Conservation (phyloP, 2,888 invertebrate species). For the Conus canariensis region DNA sequence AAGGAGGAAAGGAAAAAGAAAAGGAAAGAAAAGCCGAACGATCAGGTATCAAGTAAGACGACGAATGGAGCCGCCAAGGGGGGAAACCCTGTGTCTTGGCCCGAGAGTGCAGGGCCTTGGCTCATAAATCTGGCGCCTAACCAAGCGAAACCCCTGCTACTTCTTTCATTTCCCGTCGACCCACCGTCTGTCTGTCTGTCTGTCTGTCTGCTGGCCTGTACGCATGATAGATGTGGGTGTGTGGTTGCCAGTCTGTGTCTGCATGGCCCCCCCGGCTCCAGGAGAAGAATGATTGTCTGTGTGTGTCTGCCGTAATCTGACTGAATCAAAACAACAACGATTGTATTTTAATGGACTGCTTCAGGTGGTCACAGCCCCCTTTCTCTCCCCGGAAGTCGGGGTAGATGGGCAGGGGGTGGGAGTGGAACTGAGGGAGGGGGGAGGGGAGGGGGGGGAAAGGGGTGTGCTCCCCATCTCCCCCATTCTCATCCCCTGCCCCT, state of each 20-base stretch:
- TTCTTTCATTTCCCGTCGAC: background rate
- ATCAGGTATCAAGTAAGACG: slow-evolving; percentile 27
- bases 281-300: too few species aligned
- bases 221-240: background rate
- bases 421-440: background rate
- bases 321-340: too few species aligned
- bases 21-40: background rate
- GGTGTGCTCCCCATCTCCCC: background rate
- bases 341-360: too few species aligned
- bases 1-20: background rate
- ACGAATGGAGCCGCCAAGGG: slow-evolving; percentile 28
- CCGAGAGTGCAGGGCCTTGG: background rate
- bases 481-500: background rate
- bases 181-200: background rate
- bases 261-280: too few species aligned
- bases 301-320: too few species aligned
- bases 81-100: slow-evolving; percentile 16
- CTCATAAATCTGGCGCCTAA: slow-evolving; percentile 29
- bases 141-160: background rate
- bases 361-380: too few species aligned
- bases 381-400: too few species aligned
- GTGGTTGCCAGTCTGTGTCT: background rate
- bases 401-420: background rate
- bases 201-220: background rate
- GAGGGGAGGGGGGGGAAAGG: too few species aligned